Percentiles rank a stretch among this genome's conserved stretches.
Evolutionary conservation across 2,797 vertebrate genomes (phyloP).

Genomic region (Masticophis lateralis): DNA sequence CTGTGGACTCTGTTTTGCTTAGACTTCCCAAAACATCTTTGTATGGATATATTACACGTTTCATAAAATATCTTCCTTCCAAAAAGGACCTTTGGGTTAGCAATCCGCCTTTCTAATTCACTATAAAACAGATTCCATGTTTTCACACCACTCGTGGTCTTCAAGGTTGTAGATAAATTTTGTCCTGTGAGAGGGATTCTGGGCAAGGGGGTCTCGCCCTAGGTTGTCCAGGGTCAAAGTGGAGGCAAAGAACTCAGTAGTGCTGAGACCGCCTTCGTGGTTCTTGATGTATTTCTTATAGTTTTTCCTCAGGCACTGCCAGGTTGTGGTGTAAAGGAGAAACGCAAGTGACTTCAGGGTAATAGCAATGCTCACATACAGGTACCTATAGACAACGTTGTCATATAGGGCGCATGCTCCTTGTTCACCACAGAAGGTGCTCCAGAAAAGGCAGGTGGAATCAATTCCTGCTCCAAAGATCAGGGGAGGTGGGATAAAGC

Average conservation of each 20-base stretch:
- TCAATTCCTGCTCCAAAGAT: constrained; percentile 97
- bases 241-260: constrained; percentile 92
- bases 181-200: constrained; percentile 85
- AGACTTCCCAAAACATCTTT: background rate
- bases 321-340: constrained; percentile 91
- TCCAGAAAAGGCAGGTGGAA: constrained; percentile 98
- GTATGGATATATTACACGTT: background rate
- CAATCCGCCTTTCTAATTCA: constrained; percentile 57
- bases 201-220: constrained; percentile 84
- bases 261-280: constrained; percentile 84
- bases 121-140: constrained; percentile 99
- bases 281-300: constrained; percentile 95
- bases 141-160: constrained; percentile 96
- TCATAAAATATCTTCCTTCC: constrained; percentile 48
- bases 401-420: constrained; percentile 93
- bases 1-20: background rate
- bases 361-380: constrained; percentile 96
- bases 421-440: constrained; percentile 86
- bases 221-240: constrained; percentile 93
- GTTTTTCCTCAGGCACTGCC: constrained; percentile 94
- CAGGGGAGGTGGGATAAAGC: constrained; percentile 96
- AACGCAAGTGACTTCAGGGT: constrained; percentile 92
- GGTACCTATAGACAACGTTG: constrained; percentile 88
- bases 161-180: constrained; percentile 99
- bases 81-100: constrained; percentile 69